phyloP scores from a whole-genome alignment of 2,113 vertebrate species.

The Hyaena hyaena region DNA sequence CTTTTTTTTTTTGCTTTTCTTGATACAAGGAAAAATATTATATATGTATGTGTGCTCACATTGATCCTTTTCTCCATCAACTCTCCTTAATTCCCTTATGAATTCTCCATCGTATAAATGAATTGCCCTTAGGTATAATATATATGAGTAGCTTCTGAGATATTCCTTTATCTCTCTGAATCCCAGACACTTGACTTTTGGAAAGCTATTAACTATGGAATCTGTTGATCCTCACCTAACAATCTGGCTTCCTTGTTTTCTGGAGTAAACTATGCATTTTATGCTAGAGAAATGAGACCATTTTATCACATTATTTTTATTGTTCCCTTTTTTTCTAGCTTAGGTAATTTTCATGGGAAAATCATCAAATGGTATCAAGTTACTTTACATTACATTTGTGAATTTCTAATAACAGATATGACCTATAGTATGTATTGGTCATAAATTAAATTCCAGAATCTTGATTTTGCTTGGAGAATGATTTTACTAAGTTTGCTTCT shows the following conservation, averaged over 20 bases:
- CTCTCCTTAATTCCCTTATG: not conserved
- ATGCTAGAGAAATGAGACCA: not conserved
- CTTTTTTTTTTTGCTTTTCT: not conserved
- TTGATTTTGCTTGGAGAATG: not conserved
- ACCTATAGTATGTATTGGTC: not conserved
- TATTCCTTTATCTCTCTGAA: not conserved
- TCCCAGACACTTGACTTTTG: not conserved
- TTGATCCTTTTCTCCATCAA: not conserved
- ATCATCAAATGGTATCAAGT: not conserved
- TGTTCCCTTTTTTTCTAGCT: not conserved
- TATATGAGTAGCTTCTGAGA: not conserved
- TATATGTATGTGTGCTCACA: not conserved
- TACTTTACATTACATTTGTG: slow-evolving; percentile 19
- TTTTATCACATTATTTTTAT: not conserved
- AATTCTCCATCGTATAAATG: not conserved
- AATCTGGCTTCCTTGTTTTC: not conserved
- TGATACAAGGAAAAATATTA: not conserved
- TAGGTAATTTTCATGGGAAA: not conserved
- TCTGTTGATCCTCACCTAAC: not conserved
- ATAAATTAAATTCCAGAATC: not conserved
- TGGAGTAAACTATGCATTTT: not conserved
- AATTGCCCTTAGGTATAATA: not conserved
- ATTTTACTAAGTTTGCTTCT: not conserved
- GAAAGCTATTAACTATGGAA: not conserved
- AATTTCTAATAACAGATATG: not conserved